Evolutionary conservation across 53 echinoderm and acorn worm species (phyloP).

Genomic region (Stichopus horrens): DNA sequence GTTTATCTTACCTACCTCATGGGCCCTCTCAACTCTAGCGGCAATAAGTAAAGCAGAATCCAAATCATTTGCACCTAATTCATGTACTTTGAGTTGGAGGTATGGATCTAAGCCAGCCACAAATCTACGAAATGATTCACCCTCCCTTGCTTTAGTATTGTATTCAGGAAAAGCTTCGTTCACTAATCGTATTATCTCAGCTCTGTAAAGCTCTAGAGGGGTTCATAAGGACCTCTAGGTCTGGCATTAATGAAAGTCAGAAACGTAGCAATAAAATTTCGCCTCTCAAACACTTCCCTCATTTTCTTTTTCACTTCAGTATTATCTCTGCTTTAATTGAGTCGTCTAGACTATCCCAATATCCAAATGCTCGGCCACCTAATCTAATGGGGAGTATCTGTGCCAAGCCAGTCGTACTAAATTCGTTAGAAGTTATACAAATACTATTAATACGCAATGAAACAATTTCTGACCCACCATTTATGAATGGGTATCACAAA

Average conservation of each 20-base stretch:
- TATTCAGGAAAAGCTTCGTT: constrained; percentile 52
- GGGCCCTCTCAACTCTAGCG: neutral
- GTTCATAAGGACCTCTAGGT: constrained; percentile 48
- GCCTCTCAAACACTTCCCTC: neutral
- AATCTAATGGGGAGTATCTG: neutral
- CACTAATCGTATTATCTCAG: constrained; percentile 51
- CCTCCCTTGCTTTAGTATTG: constrained; percentile 27
- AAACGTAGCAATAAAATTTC: constrained; percentile 18
- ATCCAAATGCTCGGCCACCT: constrained; percentile 3
- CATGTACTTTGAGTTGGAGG: constrained; percentile 52
- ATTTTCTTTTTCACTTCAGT: neutral
- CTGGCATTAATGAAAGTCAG: constrained; percentile 45
- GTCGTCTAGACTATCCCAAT: constrained; percentile 37
- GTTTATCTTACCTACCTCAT: neutral
- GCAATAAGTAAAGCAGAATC: neutral
- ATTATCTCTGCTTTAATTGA: neutral
- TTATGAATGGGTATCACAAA: no score
- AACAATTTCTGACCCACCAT: no score
- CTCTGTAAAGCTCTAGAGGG: constrained; percentile 57
- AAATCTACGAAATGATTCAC: constrained; percentile 62
- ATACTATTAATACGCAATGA: no score
- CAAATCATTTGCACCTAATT: constrained; percentile 36
- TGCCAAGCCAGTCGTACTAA: no score
- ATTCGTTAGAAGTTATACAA: no score
- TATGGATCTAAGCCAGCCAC: constrained; percentile 55